Evolutionary conservation across 2,797 vertebrate species (phyloP).

Genomic region (Falco biarmicus): DNA sequence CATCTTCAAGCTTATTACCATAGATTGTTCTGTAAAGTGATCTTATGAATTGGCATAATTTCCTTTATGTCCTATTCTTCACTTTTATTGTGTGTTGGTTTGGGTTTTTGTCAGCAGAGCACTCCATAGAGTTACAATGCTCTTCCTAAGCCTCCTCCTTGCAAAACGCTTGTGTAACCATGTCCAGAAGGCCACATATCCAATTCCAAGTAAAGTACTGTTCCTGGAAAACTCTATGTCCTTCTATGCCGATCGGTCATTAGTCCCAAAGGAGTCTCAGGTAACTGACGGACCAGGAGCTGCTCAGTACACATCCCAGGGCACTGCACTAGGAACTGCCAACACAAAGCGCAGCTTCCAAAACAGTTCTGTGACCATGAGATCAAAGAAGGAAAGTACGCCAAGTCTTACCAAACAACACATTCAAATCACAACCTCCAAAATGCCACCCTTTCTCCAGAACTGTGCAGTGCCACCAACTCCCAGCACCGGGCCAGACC

Average conservation of each 20-base stretch:
- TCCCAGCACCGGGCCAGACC: background rate
- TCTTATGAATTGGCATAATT: background rate
- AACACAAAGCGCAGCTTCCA: rapidly evolving
- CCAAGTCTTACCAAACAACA: rapidly evolving
- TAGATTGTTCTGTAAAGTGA: background rate
- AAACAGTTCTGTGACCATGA: rapidly evolving
- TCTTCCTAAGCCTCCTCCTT: background rate
- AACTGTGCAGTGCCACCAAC: rapidly evolving
- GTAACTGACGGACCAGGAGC: background rate
- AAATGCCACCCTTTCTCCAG: rapidly evolving
- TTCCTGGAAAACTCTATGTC: background rate
- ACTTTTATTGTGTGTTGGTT: background rate
- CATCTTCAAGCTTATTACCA: background rate
- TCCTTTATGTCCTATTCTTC: background rate
- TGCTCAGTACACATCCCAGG: background rate
- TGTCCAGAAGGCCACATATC: background rate
- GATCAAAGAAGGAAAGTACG: background rate
- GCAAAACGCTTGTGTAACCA: background rate
- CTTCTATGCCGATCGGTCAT: rapidly evolving
- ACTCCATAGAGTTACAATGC: background rate
- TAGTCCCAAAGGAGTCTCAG: background rate
- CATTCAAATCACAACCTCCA: background rate
- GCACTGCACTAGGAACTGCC: background rate
- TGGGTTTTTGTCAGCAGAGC: background rate
- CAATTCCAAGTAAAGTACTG: background rate